Evolutionary conservation across 2,113 vertebrate species (phyloP).

Genomic region (Anolis sagrei): DNA sequence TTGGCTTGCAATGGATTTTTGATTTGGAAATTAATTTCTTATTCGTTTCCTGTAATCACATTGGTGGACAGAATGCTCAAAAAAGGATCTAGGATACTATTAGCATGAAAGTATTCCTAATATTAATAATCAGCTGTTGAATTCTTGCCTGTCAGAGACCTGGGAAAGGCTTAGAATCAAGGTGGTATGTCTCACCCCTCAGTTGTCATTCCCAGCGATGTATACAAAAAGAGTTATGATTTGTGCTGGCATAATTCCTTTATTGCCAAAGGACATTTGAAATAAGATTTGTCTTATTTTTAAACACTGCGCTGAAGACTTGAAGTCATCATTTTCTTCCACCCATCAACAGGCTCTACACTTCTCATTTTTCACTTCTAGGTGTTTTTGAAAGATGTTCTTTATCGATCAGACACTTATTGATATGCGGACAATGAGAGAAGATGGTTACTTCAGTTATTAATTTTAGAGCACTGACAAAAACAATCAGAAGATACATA

Average conservation of each 20-base stretch:
- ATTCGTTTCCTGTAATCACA: neutral
- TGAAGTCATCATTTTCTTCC: constrained; percentile 19
- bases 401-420: constrained; percentile 56
- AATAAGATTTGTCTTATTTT: neutral
- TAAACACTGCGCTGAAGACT: neutral
- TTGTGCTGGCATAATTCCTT: neutral
- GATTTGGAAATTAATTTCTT: neutral
- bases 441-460: constrained; percentile 58
- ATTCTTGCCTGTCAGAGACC: neutral
- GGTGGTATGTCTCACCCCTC: neutral
- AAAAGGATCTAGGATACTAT: neutral
- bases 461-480: constrained; percentile 69
- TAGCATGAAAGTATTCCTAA: neutral
- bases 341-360: neutral
- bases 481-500: constrained; percentile 69
- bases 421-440: constrained; percentile 52
- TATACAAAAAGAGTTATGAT: neutral
- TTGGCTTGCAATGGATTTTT: neutral
- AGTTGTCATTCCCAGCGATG: neutral
- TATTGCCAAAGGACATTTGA: neutral
- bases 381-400: constrained; percentile 50
- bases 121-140: neutral
- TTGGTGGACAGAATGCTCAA: neutral
- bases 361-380: constrained; percentile 39
- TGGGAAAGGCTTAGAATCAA: neutral